A percentile compares a stretch with the other conserved stretches of the same genome.
These are phyloP conservation scores for Platanista minor DNA, from an alignment of 2,113 vertebrate species.

Conservation along the genomic window DNA sequence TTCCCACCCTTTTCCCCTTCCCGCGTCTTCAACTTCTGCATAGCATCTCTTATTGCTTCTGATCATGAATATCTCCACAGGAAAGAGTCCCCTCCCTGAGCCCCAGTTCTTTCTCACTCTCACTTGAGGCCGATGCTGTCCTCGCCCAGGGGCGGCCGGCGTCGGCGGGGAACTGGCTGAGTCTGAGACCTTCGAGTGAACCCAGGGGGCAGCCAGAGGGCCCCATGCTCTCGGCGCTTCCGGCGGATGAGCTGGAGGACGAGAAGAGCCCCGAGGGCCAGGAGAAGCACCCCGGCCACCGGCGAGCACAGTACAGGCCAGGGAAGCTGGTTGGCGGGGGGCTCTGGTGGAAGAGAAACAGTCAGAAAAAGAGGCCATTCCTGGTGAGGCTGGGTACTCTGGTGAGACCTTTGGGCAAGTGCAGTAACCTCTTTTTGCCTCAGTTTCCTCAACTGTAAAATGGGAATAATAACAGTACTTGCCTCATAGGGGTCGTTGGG, in stretches of 20 bases:
- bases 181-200: conserved; percentile 76
- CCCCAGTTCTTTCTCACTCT: conserved; percentile 54
- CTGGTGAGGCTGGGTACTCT: background rate
- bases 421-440: background rate
- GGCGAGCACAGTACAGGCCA: conserved; percentile 76
- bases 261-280: conserved; percentile 76
- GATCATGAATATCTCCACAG: background rate
- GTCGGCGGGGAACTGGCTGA: conserved; percentile 56
- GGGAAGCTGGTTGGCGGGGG: conserved; percentile 74
- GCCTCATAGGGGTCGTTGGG: background rate
- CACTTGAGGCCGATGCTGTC: conserved; percentile 89
- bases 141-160: conserved; percentile 89
- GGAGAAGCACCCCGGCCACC: conserved; percentile 67
- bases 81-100: background rate
- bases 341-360: background rate
- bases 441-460: background rate
- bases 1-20: background rate
- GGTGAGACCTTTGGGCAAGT: background rate
- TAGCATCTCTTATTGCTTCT: background rate
- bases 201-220: conserved; percentile 79
- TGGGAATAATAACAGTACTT: background rate
- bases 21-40: background rate
- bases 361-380: background rate
- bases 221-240: conserved; percentile 74
- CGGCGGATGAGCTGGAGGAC: conserved; percentile 80